These are phyloP conservation scores for Pica pica DNA, from an alignment of 2,113 vertebrate genomes.

Conservation along the genomic window DNA sequence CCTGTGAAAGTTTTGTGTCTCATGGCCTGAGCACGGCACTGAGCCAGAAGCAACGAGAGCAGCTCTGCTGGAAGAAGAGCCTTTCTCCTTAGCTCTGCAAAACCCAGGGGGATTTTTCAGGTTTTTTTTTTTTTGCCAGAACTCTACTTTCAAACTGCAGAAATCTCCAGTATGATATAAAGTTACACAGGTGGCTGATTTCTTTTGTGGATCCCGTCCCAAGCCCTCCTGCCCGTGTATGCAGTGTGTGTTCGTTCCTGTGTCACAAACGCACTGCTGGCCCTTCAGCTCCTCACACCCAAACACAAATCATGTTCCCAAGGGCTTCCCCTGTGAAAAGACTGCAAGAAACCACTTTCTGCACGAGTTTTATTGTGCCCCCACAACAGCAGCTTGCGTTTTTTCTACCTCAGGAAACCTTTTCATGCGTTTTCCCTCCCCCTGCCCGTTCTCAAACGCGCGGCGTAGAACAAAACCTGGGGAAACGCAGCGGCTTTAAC, in stretches of 20 bases:
- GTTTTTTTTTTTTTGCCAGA: background rate
- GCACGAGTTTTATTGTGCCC: background rate
- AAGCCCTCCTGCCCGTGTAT: background rate
- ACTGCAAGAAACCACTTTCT: background rate
- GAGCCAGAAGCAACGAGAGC: background rate
- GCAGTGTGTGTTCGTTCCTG: rapidly evolving
- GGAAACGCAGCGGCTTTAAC: background rate
- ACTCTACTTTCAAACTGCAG: background rate
- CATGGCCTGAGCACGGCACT: background rate
- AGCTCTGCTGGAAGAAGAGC: background rate
- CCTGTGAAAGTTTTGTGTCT: background rate
- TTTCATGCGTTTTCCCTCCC: background rate
- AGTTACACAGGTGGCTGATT: background rate
- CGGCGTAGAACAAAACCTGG: background rate
- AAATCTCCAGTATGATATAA: background rate
- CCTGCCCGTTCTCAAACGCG: background rate
- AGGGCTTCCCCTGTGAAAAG: background rate
- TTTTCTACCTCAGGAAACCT: conserved; percentile 17
- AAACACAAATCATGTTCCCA: background rate
- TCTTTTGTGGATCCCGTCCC: background rate
- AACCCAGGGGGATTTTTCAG: background rate
- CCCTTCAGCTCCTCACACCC: background rate
- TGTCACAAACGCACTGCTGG: background rate
- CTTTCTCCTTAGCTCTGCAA: background rate
- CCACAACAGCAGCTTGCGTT: background rate